Conservation (phyloP, 2,888 invertebrate genomes). For the Invenusta paracnida region DNA sequence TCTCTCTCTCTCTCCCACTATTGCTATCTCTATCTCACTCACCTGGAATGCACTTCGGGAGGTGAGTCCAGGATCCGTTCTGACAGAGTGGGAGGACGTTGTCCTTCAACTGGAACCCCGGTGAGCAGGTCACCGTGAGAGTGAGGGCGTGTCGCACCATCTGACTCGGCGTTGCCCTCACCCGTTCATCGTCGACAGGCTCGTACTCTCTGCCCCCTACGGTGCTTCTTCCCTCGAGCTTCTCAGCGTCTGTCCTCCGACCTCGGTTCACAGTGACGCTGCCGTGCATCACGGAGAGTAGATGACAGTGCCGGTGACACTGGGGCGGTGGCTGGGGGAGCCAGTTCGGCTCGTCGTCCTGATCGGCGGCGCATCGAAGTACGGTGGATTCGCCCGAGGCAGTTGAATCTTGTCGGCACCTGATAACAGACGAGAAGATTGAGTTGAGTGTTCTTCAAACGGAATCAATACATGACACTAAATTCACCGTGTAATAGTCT, state of each 20-base stretch:
- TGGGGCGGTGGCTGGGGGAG: conserved; percentile 11
- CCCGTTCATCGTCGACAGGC: too few species aligned
- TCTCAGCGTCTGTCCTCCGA: neutral
- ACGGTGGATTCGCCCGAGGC: neutral
- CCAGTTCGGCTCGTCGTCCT: neutral
- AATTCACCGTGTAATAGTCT: too few species aligned
- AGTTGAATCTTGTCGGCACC: neutral
- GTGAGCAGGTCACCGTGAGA: neutral
- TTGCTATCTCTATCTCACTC: too few species aligned
- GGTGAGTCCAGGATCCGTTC: conserved; percentile 3
- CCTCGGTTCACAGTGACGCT: neutral
- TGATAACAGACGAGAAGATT: too few species aligned
- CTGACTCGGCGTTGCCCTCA: neutral
- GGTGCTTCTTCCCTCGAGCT: neutral
- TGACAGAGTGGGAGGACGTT: neutral
- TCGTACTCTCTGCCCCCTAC: neutral
- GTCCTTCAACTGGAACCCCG: neutral
- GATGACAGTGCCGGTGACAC: conserved; percentile 14
- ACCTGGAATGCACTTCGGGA: neutral
- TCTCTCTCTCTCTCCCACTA: too few species aligned
- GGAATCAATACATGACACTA: too few species aligned
- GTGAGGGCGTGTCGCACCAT: conserved; percentile 2
- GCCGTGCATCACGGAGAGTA: neutral
- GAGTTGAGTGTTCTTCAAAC: too few species aligned
- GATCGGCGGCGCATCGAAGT: neutral